Percentiles rank a stretch among this genome's conserved stretches.
Conservation (phyloP, 2,113 vertebrate genomes). For the Xenopus borealis region DNA sequence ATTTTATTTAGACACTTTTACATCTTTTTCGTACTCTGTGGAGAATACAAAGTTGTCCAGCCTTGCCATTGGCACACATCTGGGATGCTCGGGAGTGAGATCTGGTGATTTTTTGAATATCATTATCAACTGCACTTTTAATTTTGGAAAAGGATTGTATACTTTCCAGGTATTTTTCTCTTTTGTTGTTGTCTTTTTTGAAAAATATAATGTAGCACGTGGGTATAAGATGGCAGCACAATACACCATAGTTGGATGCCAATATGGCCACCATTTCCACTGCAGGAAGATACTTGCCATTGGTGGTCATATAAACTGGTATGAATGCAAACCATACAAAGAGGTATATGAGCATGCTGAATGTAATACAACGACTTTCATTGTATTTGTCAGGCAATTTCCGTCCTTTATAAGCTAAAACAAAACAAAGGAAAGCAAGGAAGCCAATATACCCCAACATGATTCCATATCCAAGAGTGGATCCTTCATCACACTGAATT, state of each 20-base stretch:
- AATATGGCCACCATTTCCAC: conserved; percentile 60
- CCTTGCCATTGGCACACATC: neutral
- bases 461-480: conserved; percentile 49
- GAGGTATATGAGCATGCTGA: conserved; percentile 64
- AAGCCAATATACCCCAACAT: conserved; percentile 62
- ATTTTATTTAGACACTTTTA: neutral
- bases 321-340: conserved; percentile 63
- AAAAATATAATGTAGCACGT: conserved; percentile 53
- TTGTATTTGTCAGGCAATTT: conserved; percentile 55
- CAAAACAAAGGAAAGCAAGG: conserved; percentile 55
- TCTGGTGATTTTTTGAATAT: neutral
- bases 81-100: neutral
- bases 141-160: conserved; percentile 1
- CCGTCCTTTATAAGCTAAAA: conserved; percentile 58
- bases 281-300: conserved; percentile 40
- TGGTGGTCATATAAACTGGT: conserved; percentile 51
- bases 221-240: conserved; percentile 60
- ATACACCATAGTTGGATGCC: conserved; percentile 59
- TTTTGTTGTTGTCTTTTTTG: conserved; percentile 46
- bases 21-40: neutral
- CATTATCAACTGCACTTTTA: neutral
- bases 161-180: conserved; percentile 13
- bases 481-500: conserved; percentile 53
- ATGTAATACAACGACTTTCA: conserved; percentile 60
- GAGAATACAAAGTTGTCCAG: neutral